Base-by-base conservation (phyloP, 1,140 invertebrate species). In the Brachionus sp. region DNA sequence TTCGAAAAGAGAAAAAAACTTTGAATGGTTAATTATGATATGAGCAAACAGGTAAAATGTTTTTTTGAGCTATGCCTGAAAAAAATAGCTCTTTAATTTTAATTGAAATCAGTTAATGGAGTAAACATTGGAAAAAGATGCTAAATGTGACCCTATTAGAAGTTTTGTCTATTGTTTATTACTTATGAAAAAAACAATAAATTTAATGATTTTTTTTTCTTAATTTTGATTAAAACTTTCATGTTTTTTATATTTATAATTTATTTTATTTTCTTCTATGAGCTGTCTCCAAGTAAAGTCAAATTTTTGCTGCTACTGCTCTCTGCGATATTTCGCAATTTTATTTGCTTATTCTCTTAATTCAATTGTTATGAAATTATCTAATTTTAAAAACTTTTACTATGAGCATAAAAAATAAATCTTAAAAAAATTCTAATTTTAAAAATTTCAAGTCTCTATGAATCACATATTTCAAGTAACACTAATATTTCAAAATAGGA, bases 11-110 rank as follows among this genome's bases (percentile, higher is more conserved):
- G 3, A 29, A 29, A 29, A 57, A 57, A 57, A 57, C 50, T 57
- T 57, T 57, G 50, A 57, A 57, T 57, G 50, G 50, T 57, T 57
- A 57, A 57, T 57, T 57, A 57, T 57, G 50, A 57, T 57, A 57
- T 23, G 50, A 57, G 19, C 50, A 57, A 57, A 57, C 50, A 57
- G 50, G 50, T 57, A 57, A 57, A 57, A 57, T 57, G 50, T 57
- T 57, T 57, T 57, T 57, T 13, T 57, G 50, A 57, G 50, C 19
- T 57, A 57, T 57, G 19, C 50, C 13, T 29, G 29, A 29, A 19
- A 57, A 57, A 57, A 57, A 57, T 57, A 57, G 50, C 50, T 57
- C 50, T 57, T 29, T 57, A 57, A 57, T 57, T 57, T 57, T 57
- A 57, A 57, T 57, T 57, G 50, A 57, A 57, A 57, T 57, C 50